phyloP scores from a whole-genome alignment of 2,113 vertebrate species.

The Rattus norvegicus region GRCr8 NC_086024.1:107370501-107371000 shows the following conservation, averaged over 20 bases:
- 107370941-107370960: conserved; percentile 18
- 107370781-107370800: neutral
- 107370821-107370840: neutral
- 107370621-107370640: conserved; percentile 37
- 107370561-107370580: neutral
- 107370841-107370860: too few species aligned
- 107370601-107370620: neutral
- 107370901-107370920: neutral
- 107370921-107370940: neutral
- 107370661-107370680: conserved; percentile 43
- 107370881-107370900: neutral
- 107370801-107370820: neutral
- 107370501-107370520: conserved; percentile 28
- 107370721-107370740: neutral
- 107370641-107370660: conserved; percentile 40
- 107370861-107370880: neutral
- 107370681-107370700: neutral
- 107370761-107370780: neutral
- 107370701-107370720: conserved; percentile 6
- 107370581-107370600: neutral
- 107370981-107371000: neutral
- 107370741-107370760: neutral
- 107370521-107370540: neutral
- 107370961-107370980: neutral
- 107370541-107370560: neutral